phyloP scores from a whole-genome alignment of 2,888 invertebrate species.

The Pristionchus entomophagus region DNA sequence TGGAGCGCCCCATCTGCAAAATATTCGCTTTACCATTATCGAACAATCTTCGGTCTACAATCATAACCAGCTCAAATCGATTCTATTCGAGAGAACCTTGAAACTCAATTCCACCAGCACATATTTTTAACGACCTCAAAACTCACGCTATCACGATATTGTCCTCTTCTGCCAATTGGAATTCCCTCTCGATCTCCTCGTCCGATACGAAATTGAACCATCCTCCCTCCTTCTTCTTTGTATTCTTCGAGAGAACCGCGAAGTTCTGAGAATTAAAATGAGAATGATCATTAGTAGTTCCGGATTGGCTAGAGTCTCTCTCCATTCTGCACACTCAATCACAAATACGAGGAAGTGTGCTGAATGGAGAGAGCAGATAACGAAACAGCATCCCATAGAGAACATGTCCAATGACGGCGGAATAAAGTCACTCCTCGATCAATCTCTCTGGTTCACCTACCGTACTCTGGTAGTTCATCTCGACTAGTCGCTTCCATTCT shows the following conservation, averaged over 20 bases:
- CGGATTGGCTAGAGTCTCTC: too few relatives aligned
- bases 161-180: constrained; percentile 51
- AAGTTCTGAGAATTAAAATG: constrained; percentile 22
- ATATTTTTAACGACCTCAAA: background rate
- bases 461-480: constrained; percentile 55
- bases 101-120: too few relatives aligned
- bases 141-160: constrained; percentile 18
- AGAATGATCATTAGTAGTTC: too few relatives aligned
- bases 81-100: background rate
- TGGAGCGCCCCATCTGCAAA: constrained; percentile 62
- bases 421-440: background rate
- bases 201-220: constrained; percentile 61
- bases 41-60: background rate
- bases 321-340: too few relatives aligned
- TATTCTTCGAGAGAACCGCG: background rate
- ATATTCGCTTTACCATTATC: background rate
- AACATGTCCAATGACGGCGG: too few relatives aligned
- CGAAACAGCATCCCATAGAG: too few relatives aligned
- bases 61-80: background rate
- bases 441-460: constrained; percentile 12
- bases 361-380: too few relatives aligned
- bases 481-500: constrained; percentile 65
- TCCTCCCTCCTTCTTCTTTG: constrained; percentile 28
- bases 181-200: constrained; percentile 50
- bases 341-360: too few relatives aligned